Percentiles rank a stretch among this genome's conserved stretches.
Evolutionary conservation across 2,888 invertebrate species (phyloP).

Genomic region (Idaea aversata): DNA sequence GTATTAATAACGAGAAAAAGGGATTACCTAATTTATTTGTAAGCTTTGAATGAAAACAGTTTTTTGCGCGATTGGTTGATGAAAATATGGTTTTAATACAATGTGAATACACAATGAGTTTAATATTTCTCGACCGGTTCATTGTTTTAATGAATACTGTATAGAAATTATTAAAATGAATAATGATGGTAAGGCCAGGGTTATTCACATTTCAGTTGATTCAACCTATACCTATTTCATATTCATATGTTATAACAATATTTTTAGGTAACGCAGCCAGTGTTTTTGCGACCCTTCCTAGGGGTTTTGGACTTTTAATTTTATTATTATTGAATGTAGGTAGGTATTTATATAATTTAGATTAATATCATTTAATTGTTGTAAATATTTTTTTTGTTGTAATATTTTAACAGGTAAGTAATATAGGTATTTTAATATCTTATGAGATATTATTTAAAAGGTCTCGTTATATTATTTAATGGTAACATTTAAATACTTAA

Average conservation of each 20-base stretch:
- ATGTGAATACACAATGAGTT: not conserved
- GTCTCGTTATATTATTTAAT: too few relatives aligned
- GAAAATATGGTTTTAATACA: not conserved
- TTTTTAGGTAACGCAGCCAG: not conserved
- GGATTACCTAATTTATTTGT: conserved; percentile 15
- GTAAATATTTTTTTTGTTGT: too few relatives aligned
- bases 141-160: not conserved
- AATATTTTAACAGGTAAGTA: too few relatives aligned
- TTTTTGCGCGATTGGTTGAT: conserved; percentile 3
- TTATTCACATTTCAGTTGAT: not conserved
- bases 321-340: too few relatives aligned
- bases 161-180: conserved; percentile 1
- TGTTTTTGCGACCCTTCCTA: not conserved
- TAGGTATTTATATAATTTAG: too few relatives aligned
- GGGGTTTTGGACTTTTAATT: too few relatives aligned
- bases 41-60: conserved; percentile 10
- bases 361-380: too few relatives aligned
- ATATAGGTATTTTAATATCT: too few relatives aligned
- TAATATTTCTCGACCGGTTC: not conserved
- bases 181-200: not conserved
- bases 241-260: not conserved
- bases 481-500: too few relatives aligned
- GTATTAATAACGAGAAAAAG: conserved; percentile 17
- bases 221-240: not conserved
- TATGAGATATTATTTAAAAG: too few relatives aligned